Base-by-base conservation (phyloP, 2,113 vertebrate genomes). In the Brachypteracias leptosomus region DNA sequence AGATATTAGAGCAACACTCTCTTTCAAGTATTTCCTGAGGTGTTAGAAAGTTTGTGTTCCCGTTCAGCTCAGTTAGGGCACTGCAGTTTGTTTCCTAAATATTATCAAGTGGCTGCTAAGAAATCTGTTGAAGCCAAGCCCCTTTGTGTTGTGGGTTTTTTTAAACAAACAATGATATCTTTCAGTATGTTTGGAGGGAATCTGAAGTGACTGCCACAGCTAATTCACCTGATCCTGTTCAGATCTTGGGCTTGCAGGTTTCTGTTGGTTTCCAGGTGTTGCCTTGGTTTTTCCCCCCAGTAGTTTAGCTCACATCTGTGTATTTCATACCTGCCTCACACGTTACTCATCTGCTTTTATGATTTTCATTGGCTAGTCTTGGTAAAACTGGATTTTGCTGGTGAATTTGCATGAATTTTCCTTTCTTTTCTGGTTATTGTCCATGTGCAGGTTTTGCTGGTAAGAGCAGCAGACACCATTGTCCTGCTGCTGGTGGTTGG, bases 21-120 rank as follows among this genome's bases (percentile, higher is more conserved):
- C 68, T 93, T 91, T 94, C 47, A 91, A 46, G 77, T 65, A 47
- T 72, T 92, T 89, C 78, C 40, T 36, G n/a, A 92, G 70, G 84
- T 96, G 89, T 89, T 89, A 84, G 80, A 71, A 86, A 74, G 31
- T 75, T 90, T 91, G 57, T 72, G 86, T 49, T 89, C 49, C 36
- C n/a, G 44, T 82, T 89, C 40, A 75, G 79, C 31, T 57, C 10
- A 76, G 28, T 46, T 55, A 10, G 18, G 24, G 20, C 31, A 76
- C 70, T 72, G 44, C 74, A 79, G 66, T 61, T 77, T 95, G 76
- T 95, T 95, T 77, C 29, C 22, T 62, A 77, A 85, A 73, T 77
- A 42, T 28, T 70, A 47, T 33, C 66, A 86, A 36, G 20, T 31
- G 57, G 38, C 9, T 78, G 59, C 68, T 89, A 84, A 62, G 35